Evolutionary conservation across 2,888 invertebrate species (phyloP).

Genomic region (Rhimphoctona megacephalus): DNA sequence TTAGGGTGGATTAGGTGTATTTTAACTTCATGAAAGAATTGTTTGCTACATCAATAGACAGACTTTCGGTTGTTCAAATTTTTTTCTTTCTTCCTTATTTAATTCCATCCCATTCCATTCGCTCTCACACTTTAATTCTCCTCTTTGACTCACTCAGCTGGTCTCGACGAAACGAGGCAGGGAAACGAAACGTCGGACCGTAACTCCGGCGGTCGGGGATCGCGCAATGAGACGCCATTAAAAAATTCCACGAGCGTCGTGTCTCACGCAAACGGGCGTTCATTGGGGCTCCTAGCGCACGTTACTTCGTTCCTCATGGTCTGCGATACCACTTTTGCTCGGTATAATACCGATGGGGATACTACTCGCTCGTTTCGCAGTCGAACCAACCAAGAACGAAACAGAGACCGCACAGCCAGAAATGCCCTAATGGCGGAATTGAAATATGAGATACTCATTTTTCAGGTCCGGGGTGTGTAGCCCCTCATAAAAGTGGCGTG

Average conservation of each 20-base stretch:
- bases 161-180: conserved; percentile 45
- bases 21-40: conserved; percentile 33
- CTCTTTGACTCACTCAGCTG: conserved; percentile 4
- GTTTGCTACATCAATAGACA: conserved; percentile 39
- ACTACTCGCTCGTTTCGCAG: conserved; percentile 57
- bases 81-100: conserved; percentile 7
- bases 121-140: conserved; percentile 19
- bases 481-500: conserved; percentile 62
- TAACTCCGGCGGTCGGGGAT: conserved; percentile 54
- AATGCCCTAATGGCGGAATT: conserved; percentile 66
- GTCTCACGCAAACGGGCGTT: conserved; percentile 74
- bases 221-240: conserved; percentile 78
- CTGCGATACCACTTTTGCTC: conserved; percentile 29
- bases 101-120: not conserved
- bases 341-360: conserved; percentile 31
- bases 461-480: conserved; percentile 45
- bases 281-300: conserved; percentile 36
- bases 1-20: conserved; percentile 1
- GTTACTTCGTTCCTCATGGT: conserved; percentile 11
- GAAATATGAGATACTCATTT: conserved; percentile 65
- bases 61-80: conserved; percentile 8
- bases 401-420: conserved; percentile 53
- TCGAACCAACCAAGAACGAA: conserved; percentile 27
- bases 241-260: conserved; percentile 78
- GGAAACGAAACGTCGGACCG: conserved; percentile 64